Conservation (phyloP, 2,113 vertebrate species). For the Rallus limicola region DNA sequence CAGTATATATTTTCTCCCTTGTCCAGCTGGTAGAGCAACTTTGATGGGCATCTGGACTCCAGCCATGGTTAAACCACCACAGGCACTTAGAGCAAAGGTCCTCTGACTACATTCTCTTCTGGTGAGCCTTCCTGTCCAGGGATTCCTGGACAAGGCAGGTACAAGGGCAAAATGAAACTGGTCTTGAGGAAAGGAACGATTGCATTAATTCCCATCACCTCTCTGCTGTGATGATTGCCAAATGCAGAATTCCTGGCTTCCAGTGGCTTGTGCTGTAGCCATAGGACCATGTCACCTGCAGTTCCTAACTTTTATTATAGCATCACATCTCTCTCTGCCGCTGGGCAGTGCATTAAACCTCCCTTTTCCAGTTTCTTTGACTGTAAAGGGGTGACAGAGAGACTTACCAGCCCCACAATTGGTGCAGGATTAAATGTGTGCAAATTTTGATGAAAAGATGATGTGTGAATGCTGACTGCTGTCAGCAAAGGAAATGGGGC, state of each 20-base stretch:
- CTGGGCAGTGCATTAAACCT: neutral
- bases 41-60: too few species aligned
- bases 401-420: neutral
- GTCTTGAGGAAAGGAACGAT: neutral
- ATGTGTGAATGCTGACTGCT: constrained; percentile 1
- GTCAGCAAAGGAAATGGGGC: neutral
- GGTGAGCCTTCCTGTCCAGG: neutral
- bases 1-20: too few species aligned
- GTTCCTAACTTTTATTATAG: neutral
- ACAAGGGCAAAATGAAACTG: neutral
- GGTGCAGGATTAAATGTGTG: neutral
- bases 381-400: neutral
- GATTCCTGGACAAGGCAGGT: neutral
- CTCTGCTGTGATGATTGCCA: neutral
- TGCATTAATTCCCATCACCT: neutral
- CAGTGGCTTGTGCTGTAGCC: neutral
- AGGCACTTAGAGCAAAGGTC: neutral
- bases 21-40: too few species aligned
- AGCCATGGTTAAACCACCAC: too few species aligned
- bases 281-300: neutral
- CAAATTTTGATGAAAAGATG: neutral
- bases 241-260: neutral
- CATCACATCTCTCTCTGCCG: neutral
- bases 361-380: neutral
- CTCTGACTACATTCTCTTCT: neutral